A percentile compares a stretch with the other conserved stretches of the same genome.
Evolutionary conservation across 2,113 vertebrate genomes (phyloP).

Genomic region (Phalacrocorax brasilianus): DNA sequence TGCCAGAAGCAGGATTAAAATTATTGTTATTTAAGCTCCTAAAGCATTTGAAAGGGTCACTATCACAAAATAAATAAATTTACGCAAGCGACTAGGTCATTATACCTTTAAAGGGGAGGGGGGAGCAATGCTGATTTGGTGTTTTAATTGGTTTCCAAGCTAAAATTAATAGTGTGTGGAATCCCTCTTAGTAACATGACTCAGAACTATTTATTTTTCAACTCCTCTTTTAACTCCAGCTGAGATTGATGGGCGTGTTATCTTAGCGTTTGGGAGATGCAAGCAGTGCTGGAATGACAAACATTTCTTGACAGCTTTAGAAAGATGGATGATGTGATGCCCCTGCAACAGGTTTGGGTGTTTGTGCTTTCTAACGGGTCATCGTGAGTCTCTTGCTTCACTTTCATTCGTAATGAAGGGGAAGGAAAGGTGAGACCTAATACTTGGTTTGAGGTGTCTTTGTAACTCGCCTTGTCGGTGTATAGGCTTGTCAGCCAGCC

Average conservation of each 20-base stretch:
- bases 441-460: background rate
- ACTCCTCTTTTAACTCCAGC: constrained; percentile 65
- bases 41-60: background rate
- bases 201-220: constrained; percentile 55
- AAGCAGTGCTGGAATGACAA: constrained; percentile 63
- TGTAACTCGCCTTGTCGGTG: background rate
- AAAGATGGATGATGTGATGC: constrained; percentile 64
- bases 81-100: background rate
- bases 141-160: constrained; percentile 71
- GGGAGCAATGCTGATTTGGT: constrained; percentile 45
- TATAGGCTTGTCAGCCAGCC: background rate
- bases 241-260: constrained; percentile 68
- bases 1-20: background rate
- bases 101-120: constrained; percentile 14
- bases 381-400: background rate
- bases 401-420: constrained; percentile 1
- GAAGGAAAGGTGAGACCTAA: constrained; percentile 10
- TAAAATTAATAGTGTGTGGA: constrained; percentile 64
- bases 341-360: constrained; percentile 29
- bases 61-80: constrained; percentile 53
- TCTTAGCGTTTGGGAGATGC: constrained; percentile 56
- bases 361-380: constrained; percentile 52
- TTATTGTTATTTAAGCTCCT: background rate
- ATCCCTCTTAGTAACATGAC: constrained; percentile 58
- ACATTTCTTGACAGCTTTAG: constrained; percentile 66